Base-by-base conservation (phyloP, 2,888 invertebrate genomes). In the Pherbina coryleti region DNA sequence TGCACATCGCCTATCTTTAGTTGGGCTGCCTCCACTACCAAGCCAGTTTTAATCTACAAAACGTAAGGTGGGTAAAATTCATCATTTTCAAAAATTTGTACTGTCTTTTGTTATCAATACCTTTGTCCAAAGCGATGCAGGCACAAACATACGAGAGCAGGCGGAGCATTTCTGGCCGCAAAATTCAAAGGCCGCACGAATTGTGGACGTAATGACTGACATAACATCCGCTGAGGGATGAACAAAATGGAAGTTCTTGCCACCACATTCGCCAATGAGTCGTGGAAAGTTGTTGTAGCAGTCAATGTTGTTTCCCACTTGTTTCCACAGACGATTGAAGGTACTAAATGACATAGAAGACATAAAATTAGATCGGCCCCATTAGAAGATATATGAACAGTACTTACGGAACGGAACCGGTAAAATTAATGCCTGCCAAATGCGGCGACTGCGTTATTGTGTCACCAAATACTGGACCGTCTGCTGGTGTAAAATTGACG, bases 161-260 rank as follows among this genome's bases (percentile, higher is more conserved):
- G 99, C 99, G 2, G 98, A 99, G 90, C 99, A 99, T 89, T 99
- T 99, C 89, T 99, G 99, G 1, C 99, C 99, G 86, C 95, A 95
- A 89, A 94, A 99, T 91, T 99, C 99, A 90, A 98, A 99, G 1
- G 98, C 94, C 64, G 98, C 95, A 80, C 96, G 93, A 81, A 98
- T 95, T 0, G 98, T 97, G 37, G 93, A 93, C 37, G 93, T 93
- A 0, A 97, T 93, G 3, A 98, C 98, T 9, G 95, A 92, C 28
- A 93, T 91, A 0, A 94, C 91, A 89, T 99, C 95, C 14, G 98
- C 99, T 14, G 96, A 93, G 0, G 95, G 93, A 90, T 99, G 99
- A 37, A 99, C 92, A 85, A 99, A 98, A 89, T 99, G 99, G 90
- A 96, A 99, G 91, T 99, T 99, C 90, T 99, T 99, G 37, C 99